Evolutionary conservation across 2,888 invertebrate species (phyloP).

Genomic region (Harmothoe impar): DNA sequence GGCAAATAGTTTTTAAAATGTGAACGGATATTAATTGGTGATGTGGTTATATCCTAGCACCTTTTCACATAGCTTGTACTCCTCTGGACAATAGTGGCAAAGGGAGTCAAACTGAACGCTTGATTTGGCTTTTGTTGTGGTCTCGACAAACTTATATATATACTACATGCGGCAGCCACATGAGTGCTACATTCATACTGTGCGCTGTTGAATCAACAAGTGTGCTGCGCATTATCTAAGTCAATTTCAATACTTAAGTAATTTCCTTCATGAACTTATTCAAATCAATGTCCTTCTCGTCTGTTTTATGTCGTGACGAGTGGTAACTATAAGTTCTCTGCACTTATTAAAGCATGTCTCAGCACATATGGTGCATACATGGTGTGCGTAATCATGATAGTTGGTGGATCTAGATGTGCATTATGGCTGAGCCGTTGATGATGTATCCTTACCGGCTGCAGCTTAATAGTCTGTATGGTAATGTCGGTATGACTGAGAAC

Average conservation of each 20-base stretch:
- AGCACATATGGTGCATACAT: not conserved
- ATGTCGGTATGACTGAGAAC: not conserved
- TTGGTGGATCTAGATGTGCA: not conserved
- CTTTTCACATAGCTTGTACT: conserved; percentile 29
- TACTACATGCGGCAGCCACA: not conserved
- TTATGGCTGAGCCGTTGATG: not conserved
- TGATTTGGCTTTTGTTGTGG: conserved; percentile 5
- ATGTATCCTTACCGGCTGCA: not conserved
- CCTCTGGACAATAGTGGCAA: conserved; percentile 29
- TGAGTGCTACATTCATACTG: too few species aligned
- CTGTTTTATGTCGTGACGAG: too few species aligned
- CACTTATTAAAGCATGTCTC: not conserved
- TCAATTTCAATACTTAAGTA: too few species aligned
- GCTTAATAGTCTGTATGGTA: not conserved
- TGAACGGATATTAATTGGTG: not conserved
- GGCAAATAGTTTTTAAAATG: not conserved
- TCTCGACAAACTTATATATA: conserved; percentile 1
- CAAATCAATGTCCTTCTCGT: too few species aligned
- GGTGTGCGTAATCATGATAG: not conserved
- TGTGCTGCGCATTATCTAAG: too few species aligned
- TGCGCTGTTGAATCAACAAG: too few species aligned
- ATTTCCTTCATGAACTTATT: too few species aligned
- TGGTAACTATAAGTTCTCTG: too few species aligned
- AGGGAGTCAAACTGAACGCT: conserved; percentile 19
- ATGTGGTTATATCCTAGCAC: not conserved